phyloP scores from a whole-genome alignment of 2,113 vertebrate genomes.

The Numida meleagris region DNA sequence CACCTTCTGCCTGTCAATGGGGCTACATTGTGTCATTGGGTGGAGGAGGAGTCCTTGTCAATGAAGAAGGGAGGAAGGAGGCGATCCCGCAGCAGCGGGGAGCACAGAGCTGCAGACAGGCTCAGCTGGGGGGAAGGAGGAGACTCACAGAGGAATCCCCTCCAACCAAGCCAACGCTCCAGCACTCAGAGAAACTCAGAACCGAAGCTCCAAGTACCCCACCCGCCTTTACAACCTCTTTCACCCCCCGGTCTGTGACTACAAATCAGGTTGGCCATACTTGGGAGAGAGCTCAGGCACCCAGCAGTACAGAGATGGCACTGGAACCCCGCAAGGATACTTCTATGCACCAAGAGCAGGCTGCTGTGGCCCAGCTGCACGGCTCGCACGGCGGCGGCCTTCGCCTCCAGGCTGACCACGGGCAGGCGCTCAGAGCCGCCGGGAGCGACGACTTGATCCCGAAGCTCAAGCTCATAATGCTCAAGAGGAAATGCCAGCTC shows the following conservation, averaged over 20 bases:
- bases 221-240: neutral
- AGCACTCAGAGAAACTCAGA: neutral
- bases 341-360: conserved; percentile 64
- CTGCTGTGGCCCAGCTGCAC: conserved; percentile 54
- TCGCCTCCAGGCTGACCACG: conserved; percentile 54
- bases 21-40: neutral
- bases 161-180: neutral
- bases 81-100: too few species aligned
- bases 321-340: conserved; percentile 52
- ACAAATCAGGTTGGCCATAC: neutral
- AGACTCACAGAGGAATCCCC: neutral
- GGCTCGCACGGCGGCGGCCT: conserved; percentile 60
- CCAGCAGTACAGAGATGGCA: neutral
- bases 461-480: conserved; percentile 52
- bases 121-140: neutral
- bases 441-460: neutral
- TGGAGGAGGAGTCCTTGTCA: neutral
- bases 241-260: neutral
- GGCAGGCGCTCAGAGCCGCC: neutral
- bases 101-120: neutral
- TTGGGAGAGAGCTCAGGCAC: neutral
- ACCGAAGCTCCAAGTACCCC: neutral
- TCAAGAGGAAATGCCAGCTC: conserved; percentile 68
- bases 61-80: neutral
- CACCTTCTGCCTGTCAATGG: neutral